Evolutionary conservation across 2,888 invertebrate species (phyloP).

Genomic region (Drosophila picticornis): DNA sequence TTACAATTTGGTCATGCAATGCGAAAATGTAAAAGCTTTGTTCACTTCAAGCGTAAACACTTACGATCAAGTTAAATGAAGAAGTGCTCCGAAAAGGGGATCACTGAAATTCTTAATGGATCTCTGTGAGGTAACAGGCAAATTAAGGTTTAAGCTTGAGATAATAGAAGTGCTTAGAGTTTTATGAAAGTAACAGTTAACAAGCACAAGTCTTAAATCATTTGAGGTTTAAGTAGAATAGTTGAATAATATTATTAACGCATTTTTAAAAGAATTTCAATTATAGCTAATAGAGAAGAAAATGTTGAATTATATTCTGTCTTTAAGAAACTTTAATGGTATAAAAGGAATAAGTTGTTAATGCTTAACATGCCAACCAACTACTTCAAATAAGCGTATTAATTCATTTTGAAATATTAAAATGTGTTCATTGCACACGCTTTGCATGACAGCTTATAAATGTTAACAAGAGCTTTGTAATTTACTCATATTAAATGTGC

Average conservation of each 20-base stretch:
- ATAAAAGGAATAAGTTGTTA: background rate
- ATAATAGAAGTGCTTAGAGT: constrained; percentile 15
- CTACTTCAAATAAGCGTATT: too few relatives aligned
- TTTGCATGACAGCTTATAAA: constrained; percentile 6
- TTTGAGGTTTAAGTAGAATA: background rate
- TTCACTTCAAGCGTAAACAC: constrained; percentile 31
- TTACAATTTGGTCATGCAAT: constrained; percentile 50
- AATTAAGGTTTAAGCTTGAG: constrained; percentile 36
- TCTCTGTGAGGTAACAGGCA: constrained; percentile 28
- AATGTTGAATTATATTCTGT: background rate
- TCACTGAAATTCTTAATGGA: constrained; percentile 23
- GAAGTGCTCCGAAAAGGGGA: constrained; percentile 7
- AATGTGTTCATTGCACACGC: background rate
- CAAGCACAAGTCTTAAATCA: background rate
- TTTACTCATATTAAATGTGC: constrained; percentile 26
- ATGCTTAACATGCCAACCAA: background rate
- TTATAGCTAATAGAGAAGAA: background rate
- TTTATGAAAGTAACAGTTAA: constrained; percentile 27
- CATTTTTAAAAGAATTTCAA: background rate
- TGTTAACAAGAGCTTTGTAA: constrained; percentile 3
- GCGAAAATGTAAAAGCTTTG: constrained; percentile 36
- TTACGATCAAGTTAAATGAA: constrained; percentile 20
- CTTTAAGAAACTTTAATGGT: background rate
- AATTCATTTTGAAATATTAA: constrained; percentile 6
- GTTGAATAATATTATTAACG: background rate